These are phyloP conservation scores for Drosophila biarmipes DNA, from an alignment of 1,140 invertebrate species.

Conservation along the genomic window DNA sequence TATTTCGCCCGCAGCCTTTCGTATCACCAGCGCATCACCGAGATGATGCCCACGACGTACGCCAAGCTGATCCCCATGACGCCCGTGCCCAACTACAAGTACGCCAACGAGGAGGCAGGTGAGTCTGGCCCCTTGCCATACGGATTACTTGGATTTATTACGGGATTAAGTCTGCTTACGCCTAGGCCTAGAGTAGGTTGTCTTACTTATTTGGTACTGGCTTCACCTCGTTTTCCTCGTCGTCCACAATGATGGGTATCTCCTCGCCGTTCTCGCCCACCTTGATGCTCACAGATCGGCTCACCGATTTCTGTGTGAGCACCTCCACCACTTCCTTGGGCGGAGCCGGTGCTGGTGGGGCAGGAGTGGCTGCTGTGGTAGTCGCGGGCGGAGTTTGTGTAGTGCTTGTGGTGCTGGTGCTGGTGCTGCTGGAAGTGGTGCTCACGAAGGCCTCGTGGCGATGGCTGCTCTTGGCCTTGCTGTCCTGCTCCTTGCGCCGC, in stretches of 20 bases:
- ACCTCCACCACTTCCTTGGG: conserved; percentile 61
- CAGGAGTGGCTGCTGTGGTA: conserved; percentile 11
- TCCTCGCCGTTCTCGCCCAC: conserved; percentile 78
- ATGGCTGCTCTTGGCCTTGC: conserved; percentile 68
- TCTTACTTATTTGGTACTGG: conserved; percentile 26
- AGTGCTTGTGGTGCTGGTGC: conserved; percentile 10
- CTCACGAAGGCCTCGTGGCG: conserved; percentile 57
- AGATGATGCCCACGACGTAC: conserved; percentile 96
- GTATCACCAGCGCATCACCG: conserved; percentile 96
- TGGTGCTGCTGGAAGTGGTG: conserved; percentile 18
- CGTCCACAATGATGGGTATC: conserved; percentile 76
- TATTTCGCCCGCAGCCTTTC: conserved; percentile 91
- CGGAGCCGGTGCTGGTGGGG: conserved; percentile 7
- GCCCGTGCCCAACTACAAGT: conserved; percentile 93
- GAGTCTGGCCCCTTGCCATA: conserved; percentile 78
- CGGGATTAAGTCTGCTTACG: conserved; percentile 5
- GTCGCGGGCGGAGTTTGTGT: background rate
- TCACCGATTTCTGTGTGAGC: conserved; percentile 80
- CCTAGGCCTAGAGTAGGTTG: conserved; percentile 1
- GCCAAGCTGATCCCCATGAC: conserved; percentile 92
- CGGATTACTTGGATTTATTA: conserved; percentile 3
- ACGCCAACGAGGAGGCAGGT: conserved; percentile 92
- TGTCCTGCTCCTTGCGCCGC: conserved; percentile 72
- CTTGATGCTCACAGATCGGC: conserved; percentile 80
- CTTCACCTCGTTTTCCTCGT: conserved; percentile 77